Evolutionary conservation across 2,113 vertebrate genomes (phyloP).

Genomic region (Emberiza fucata): DNA sequence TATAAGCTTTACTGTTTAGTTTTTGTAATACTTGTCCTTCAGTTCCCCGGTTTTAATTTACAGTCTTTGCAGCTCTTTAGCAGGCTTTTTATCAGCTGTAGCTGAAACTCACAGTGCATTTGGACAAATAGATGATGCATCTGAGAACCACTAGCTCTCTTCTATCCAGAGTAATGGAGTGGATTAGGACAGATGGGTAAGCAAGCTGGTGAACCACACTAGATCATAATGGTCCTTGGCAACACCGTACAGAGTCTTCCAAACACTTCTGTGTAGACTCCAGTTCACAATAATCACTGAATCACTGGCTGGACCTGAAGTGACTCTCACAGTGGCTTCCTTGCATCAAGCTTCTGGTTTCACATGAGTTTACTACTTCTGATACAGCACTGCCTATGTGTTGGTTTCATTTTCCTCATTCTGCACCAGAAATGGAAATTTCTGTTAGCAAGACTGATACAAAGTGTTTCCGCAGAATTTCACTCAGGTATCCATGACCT

Average conservation of each 20-base stretch:
- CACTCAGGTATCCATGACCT: not conserved
- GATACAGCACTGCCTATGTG: not conserved
- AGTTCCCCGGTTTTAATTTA: not conserved
- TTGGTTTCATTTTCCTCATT: not conserved
- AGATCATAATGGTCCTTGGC: not conserved
- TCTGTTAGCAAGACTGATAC: not conserved
- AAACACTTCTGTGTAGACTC: not conserved
- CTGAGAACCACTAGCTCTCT: not conserved
- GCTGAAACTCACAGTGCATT: not conserved
- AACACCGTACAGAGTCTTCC: not conserved
- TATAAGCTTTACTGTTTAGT: not conserved
- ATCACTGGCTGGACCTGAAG: not conserved
- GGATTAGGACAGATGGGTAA: not conserved
- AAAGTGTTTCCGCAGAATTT: not conserved
- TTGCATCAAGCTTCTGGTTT: not conserved
- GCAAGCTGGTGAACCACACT: not conserved
- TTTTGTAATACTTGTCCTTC: not conserved
- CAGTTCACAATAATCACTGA: not conserved
- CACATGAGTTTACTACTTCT: not conserved
- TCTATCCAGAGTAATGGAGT: not conserved
- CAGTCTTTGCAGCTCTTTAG: not conserved
- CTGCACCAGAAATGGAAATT: not conserved
- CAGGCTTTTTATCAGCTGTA: not conserved
- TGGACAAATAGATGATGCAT: not conserved
- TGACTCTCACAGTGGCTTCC: not conserved